These are phyloP conservation scores for Anthoptus insignis DNA, from an alignment of 2,888 invertebrate species.

Conservation along the genomic window DNA sequence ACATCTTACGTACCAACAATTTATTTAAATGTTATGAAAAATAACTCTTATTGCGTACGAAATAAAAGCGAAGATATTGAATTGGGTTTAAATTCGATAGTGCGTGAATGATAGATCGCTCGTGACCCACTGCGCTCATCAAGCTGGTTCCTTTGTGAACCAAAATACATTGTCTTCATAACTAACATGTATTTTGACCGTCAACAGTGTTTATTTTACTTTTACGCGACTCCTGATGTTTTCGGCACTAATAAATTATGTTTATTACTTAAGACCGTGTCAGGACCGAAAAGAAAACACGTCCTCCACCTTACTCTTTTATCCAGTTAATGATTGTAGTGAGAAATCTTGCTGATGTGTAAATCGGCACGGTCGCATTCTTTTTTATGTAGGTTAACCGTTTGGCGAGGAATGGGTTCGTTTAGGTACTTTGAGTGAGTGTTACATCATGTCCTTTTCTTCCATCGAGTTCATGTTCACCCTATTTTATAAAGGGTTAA, in stretches of 20 bases:
- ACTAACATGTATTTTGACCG: conserved; percentile 47
- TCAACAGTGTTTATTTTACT: conserved; percentile 25
- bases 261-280: conserved; percentile 37
- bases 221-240: conserved; percentile 29
- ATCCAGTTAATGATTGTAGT: conserved; percentile 29
- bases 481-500: too few species aligned
- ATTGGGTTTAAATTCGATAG: conserved; percentile 10
- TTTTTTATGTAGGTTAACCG: conserved; percentile 20
- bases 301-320: conserved; percentile 21
- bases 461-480: not conserved
- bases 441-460: not conserved
- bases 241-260: conserved; percentile 28
- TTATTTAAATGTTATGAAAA: too few species aligned
- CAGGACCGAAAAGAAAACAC: conserved; percentile 21
- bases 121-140: conserved; percentile 45
- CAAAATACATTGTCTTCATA: conserved; percentile 57
- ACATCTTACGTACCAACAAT: conserved; percentile 18
- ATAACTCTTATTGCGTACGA: not conserved
- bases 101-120: conserved; percentile 42
- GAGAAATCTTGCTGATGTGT: conserved; percentile 19
- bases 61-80: conserved; percentile 13
- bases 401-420: not conserved
- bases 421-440: not conserved
- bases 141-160: conserved; percentile 41
- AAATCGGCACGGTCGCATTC: conserved; percentile 21